phyloP scores from a whole-genome alignment of 2,888 invertebrate genomes.

The Dascillus cervinus region DNA sequence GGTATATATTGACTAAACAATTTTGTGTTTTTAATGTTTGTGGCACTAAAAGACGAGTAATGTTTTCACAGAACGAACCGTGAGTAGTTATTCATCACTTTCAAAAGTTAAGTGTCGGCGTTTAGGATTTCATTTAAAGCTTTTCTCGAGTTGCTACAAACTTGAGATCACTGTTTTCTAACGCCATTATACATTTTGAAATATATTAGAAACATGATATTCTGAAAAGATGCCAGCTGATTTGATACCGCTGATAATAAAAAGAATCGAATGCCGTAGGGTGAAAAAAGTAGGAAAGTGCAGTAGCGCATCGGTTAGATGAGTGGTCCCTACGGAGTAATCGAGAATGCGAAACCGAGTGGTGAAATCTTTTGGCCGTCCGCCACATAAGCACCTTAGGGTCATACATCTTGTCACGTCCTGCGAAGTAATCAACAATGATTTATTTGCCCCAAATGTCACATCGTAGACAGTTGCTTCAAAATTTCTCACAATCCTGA shows the following conservation, averaged over 20 bases:
- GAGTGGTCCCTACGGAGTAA: slow-evolving; percentile 22
- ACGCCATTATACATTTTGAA: too few species aligned
- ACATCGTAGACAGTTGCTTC: slow-evolving; percentile 13
- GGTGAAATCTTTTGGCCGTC: slow-evolving; percentile 21
- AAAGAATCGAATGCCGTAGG: slow-evolving; percentile 13
- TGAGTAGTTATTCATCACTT: background rate
- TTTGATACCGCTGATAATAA: slow-evolving; percentile 2
- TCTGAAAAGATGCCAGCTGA: background rate
- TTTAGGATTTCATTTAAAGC: too few species aligned
- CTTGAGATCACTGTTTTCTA: too few species aligned
- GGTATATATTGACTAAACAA: too few species aligned
- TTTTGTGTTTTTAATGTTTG: background rate
- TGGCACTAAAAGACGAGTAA: background rate
- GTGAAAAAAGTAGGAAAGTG: slow-evolving; percentile 17
- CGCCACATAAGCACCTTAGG: slow-evolving; percentile 23
- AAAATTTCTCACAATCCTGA: slow-evolving; percentile 1
- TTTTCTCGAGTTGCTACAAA: too few species aligned
- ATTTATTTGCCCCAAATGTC: slow-evolving; percentile 24
- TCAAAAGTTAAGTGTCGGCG: slow-evolving; percentile 1
- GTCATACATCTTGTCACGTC: slow-evolving; percentile 29
- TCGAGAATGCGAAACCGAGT: slow-evolving; percentile 18
- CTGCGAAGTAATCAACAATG: slow-evolving; percentile 26
- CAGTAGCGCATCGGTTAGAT: slow-evolving; percentile 15
- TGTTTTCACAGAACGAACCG: background rate
- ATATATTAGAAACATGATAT: background rate